Conservation (phyloP, 2,888 invertebrate species). For the Agrochola litura region DNA sequence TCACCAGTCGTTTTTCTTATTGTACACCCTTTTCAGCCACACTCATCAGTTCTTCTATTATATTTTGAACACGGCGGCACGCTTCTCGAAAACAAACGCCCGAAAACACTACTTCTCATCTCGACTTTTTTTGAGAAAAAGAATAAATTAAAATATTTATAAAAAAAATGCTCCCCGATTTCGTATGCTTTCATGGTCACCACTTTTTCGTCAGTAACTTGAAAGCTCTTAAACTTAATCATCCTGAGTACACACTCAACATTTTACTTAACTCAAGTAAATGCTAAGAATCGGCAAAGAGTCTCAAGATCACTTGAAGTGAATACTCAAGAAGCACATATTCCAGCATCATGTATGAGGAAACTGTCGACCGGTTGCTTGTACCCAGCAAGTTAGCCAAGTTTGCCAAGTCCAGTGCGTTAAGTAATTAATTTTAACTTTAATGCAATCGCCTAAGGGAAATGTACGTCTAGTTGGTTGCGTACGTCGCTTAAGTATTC, state of each 20-base stretch:
- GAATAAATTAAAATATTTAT: no score
- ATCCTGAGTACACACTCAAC: background rate
- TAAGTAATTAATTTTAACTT: slow-evolving; percentile 58
- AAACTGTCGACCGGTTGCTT: slow-evolving; percentile 54
- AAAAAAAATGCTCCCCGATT: background rate
- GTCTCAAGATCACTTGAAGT: slow-evolving; percentile 30
- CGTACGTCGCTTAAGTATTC: slow-evolving; percentile 39
- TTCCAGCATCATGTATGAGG: slow-evolving; percentile 41
- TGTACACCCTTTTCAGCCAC: background rate
- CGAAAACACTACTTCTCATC: background rate
- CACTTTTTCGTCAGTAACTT: background rate
- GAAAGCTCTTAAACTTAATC: background rate
- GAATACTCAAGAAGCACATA: slow-evolving; percentile 7
- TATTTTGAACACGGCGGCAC: background rate
- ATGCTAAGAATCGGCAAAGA: background rate
- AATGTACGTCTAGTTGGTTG: slow-evolving; percentile 42
- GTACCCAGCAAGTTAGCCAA: slow-evolving; percentile 42
- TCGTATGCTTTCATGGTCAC: background rate
- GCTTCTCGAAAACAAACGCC: background rate
- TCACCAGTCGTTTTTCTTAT: no score
- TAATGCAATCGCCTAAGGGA: slow-evolving; percentile 53
- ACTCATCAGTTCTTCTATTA: background rate
- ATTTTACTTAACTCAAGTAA: background rate
- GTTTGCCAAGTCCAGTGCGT: slow-evolving; percentile 47
- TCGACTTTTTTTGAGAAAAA: background rate